Evolutionary conservation across 2,113 vertebrate genomes (phyloP).

Genomic region (Vulpes lagopus): DNA sequence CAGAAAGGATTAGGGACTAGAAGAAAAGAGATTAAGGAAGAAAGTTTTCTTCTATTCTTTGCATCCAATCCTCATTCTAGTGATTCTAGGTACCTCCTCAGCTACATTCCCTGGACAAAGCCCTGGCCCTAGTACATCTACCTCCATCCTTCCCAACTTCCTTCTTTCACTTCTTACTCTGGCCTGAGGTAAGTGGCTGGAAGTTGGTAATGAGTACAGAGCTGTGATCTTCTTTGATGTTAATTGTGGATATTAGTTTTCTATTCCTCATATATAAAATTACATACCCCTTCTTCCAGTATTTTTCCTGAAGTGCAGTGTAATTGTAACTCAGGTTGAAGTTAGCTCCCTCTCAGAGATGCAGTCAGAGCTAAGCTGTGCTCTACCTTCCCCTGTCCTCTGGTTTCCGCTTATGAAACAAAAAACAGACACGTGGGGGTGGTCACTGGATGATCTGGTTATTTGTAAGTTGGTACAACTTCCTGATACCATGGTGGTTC

Average conservation of each 20-base stretch:
- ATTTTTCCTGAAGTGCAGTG: neutral
- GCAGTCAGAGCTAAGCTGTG: neutral
- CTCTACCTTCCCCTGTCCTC: neutral
- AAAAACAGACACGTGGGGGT: neutral
- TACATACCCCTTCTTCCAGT: neutral
- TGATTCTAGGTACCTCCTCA: neutral
- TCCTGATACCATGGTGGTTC: neutral
- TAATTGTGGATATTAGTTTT: neutral
- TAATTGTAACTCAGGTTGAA: neutral
- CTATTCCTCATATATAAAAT: neutral
- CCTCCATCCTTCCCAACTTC: neutral
- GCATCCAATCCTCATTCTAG: neutral
- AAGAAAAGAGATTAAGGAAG: neutral
- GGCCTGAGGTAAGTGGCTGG: neutral
- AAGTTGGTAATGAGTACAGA: neutral
- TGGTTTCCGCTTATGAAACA: neutral
- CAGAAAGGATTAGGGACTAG: neutral
- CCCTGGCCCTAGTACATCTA: neutral
- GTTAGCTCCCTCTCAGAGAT: neutral
- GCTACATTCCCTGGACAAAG: neutral
- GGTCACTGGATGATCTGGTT: neutral
- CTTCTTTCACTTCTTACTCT: neutral
- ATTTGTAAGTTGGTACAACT: neutral
- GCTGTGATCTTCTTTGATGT: conserved; percentile 2
- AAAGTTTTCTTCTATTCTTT: neutral